phyloP scores from a whole-genome alignment of 2,113 vertebrate species.

The Cololabis saira region DNA sequence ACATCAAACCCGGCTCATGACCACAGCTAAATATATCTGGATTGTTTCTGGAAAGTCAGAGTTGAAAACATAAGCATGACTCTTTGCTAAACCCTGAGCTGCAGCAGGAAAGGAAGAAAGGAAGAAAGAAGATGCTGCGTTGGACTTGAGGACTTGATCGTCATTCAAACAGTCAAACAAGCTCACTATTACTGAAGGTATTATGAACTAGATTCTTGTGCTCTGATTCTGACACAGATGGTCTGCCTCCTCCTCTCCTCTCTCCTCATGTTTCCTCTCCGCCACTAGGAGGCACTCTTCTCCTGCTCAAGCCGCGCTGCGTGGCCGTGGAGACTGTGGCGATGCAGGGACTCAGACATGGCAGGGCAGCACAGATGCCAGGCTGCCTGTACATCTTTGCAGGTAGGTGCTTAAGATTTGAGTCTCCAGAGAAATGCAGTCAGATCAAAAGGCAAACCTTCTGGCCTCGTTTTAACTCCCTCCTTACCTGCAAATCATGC shows the following conservation, averaged over 20 bases:
- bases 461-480: constrained; percentile 14
- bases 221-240: constrained; percentile 58
- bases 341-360: constrained; percentile 58
- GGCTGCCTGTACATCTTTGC: constrained; percentile 46
- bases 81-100: constrained; percentile 24
- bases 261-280: constrained; percentile 1
- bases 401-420: constrained; percentile 54
- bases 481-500: constrained; percentile 2
- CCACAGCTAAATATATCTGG: constrained; percentile 72
- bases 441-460: constrained; percentile 9
- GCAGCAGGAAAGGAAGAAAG: constrained; percentile 5
- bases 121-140: constrained; percentile 56
- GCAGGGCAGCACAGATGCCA: constrained; percentile 44
- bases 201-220: constrained; percentile 62
- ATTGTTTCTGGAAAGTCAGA: constrained; percentile 66
- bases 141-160: constrained; percentile 34
- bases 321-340: constrained; percentile 34
- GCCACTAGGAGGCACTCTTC: constrained; percentile 85
- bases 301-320: constrained; percentile 66
- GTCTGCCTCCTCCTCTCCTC: constrained; percentile 35
- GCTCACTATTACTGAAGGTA: constrained; percentile 59
- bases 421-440: constrained; percentile 29
- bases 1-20: constrained; percentile 62
- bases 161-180: constrained; percentile 59
- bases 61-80: constrained; percentile 59